These are phyloP conservation scores for Eristalis pertinax DNA, from an alignment of 2,888 invertebrate species.

Conservation along the genomic window DNA sequence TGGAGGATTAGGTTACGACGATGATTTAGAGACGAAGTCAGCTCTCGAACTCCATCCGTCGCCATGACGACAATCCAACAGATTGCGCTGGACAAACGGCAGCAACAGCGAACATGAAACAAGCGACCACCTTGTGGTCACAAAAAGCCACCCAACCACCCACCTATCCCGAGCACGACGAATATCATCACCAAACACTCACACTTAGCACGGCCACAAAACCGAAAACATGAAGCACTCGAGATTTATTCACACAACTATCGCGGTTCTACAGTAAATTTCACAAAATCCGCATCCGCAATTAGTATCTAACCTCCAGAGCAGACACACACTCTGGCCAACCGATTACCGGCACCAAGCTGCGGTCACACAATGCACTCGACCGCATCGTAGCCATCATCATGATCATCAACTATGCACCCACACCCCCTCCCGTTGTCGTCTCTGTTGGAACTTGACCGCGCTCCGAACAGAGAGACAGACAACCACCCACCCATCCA, in stretches of 20 bases:
- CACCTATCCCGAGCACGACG: not conserved
- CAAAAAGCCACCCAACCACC: not conserved
- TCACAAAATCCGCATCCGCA: constrained; percentile 63
- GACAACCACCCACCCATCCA: not conserved
- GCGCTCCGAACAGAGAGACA: not conserved
- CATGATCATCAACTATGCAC: constrained; percentile 63
- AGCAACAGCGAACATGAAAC: not conserved
- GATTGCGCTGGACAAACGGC: not conserved
- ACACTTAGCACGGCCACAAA: not conserved
- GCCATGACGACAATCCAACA: not conserved
- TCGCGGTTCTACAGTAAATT: constrained; percentile 62
- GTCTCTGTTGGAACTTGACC: constrained; percentile 33
- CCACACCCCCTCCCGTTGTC: not conserved
- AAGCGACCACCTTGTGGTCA: not conserved
- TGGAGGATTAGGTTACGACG: no score
- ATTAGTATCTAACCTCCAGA: constrained; percentile 63
- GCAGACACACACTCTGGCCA: constrained; percentile 1
- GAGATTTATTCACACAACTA: constrained; percentile 65
- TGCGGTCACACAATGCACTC: constrained; percentile 56
- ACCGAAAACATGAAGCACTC: constrained; percentile 51
- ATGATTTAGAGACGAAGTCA: not conserved
- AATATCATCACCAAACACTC: not conserved
- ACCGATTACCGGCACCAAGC: constrained; percentile 3
- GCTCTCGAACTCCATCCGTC: not conserved
- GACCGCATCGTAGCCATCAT: constrained; percentile 66